Conservation (phyloP, 1,140 invertebrate species). For the Maniola jurtina region DNA sequence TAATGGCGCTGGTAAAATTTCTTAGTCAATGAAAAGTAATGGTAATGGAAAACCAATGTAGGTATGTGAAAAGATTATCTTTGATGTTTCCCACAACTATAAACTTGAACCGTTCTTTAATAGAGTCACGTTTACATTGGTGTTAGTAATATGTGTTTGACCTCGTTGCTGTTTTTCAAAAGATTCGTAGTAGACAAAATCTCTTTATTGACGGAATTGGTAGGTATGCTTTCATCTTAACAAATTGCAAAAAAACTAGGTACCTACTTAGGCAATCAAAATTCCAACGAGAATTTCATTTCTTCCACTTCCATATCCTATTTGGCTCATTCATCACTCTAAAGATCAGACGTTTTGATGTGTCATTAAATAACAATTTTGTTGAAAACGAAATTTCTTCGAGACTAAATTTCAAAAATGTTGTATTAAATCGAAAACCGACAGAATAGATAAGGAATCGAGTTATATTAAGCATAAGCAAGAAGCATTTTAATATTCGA, state of each 20-base stretch:
- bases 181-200: neutral
- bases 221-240: neutral
- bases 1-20: neutral
- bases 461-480: neutral
- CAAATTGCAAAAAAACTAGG: neutral
- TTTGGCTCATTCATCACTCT: slow-evolving; percentile 24
- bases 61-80: neutral
- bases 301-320: slow-evolving; percentile 18
- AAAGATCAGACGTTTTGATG: slow-evolving; percentile 23
- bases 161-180: neutral
- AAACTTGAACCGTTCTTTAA: slow-evolving; percentile 4
- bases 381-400: slow-evolving; percentile 8
- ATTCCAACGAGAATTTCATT: slow-evolving; percentile 16
- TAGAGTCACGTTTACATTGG: neutral
- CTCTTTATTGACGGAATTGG: neutral
- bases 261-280: slow-evolving; percentile 10
- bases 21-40: neutral
- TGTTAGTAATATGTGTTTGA: neutral
- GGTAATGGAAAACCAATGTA: neutral
- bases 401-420: neutral
- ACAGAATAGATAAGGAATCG: neutral
- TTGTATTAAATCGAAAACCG: neutral
- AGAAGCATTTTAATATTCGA: slow-evolving; percentile 1
- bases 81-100: slow-evolving; percentile 2
- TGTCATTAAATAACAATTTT: slow-evolving; percentile 24